Conservation (phyloP, 2,888 invertebrate genomes). For the Tipula unca region DNA sequence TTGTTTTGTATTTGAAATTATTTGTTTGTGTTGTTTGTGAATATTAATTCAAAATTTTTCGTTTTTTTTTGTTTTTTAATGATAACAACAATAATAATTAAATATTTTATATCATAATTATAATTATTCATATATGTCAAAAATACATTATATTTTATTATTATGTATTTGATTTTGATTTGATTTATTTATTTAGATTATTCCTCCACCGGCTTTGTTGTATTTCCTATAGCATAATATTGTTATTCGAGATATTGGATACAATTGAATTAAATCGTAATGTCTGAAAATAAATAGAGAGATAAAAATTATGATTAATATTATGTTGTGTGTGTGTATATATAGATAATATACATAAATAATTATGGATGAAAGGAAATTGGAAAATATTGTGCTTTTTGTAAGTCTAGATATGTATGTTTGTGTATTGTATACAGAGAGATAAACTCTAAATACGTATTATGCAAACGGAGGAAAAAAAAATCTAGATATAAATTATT, state of each 20-base stretch:
- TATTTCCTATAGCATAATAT: background rate
- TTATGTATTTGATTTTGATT: background rate
- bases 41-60: background rate
- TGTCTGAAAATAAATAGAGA: background rate
- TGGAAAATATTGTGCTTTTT: background rate
- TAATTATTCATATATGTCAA: background rate
- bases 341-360: background rate
- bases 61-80: background rate
- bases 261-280: background rate
- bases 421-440: background rate
- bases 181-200: background rate
- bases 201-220: background rate
- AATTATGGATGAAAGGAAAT: background rate
- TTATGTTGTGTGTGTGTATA: background rate
- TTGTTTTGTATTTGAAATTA: background rate
- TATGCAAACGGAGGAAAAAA: background rate
- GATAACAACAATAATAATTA: background rate
- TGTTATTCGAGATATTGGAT: background rate
- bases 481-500: background rate
- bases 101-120: background rate
- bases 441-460: background rate
- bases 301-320: constrained; percentile 2
- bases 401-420: background rate
- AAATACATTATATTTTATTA: background rate
- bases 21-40: too few relatives aligned